These are phyloP conservation scores for Apostichopus parvimensis DNA, from an alignment of 35 echinoderm and acorn worm species.

Conservation along the genomic window DNA sequence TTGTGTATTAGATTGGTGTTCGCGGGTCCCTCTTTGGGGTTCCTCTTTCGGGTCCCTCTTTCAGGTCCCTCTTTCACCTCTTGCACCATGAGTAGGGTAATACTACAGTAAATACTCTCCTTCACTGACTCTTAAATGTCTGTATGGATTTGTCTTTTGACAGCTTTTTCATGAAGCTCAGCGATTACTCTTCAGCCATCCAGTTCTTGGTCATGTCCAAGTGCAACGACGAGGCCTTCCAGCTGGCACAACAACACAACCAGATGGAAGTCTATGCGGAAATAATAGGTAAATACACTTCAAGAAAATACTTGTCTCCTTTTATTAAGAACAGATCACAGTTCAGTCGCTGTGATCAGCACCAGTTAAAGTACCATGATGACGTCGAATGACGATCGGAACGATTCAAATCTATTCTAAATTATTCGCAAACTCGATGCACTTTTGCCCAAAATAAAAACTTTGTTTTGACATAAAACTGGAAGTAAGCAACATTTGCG, in stretches of 20 bases:
- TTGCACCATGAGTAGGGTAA: too few species aligned
- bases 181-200: slow-evolving; percentile 92
- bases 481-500: background rate
- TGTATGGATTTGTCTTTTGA: background rate
- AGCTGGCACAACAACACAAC: slow-evolving; percentile 94
- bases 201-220: slow-evolving; percentile 99
- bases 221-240: slow-evolving; percentile 98
- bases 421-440: background rate
- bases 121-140: background rate
- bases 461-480: background rate
- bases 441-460: background rate
- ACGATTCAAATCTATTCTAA: background rate
- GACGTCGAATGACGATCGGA: too few species aligned
- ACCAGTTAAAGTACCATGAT: too few species aligned
- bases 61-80: too few species aligned
- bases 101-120: too few species aligned
- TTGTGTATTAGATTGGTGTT: too few species aligned
- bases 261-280: slow-evolving; percentile 98
- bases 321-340: background rate
- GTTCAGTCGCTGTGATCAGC: too few species aligned
- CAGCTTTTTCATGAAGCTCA: slow-evolving; percentile 99
- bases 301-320: background rate
- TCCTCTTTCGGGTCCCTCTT: too few species aligned
- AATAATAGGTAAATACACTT: slow-evolving; percentile 78
- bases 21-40: background rate